Base-by-base conservation (phyloP, 2,113 vertebrate species). In the Phalacrocorax aristotelis region DNA sequence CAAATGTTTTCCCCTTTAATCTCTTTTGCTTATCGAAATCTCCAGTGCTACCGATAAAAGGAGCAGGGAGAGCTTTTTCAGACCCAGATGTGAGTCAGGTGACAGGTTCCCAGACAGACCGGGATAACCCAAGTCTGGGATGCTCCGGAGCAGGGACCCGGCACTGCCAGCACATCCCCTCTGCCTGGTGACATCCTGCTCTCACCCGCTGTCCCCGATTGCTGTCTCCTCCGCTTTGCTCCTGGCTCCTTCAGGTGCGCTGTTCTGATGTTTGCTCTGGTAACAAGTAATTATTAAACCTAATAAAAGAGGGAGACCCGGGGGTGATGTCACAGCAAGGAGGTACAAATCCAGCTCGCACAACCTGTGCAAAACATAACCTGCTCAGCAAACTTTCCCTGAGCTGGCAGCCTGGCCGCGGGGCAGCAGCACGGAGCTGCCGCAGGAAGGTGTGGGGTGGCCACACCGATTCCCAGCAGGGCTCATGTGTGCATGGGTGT, bases 341-440 rank as follows among this genome's bases (percentile, higher is more conserved):
- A 80, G 64, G 72, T 30, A 30, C 72, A 51, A 65, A 44, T 13
- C 29, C 72, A 78, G 23, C 83, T 32, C 4, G 4, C 18, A 4
- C 65, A 71, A 15, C n/a, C 46, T 2, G 1, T 16, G 36, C 46
- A 30, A 13, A 49, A n/a, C 6, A 3, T 38, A 1, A 54, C 32
- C 32, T 34, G 57, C 82, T 83, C 44, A 0, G 15, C 85, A 89
- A 70, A 27, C 13, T 3, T 11, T 9, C 26, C 76, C 42, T 2
- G 1, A 5, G 49, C 49, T 3, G 1, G 51, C 64, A 48, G 64
- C 64, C 77, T 0, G 4, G 12, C 42, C 0, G 2, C 0, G 1
- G 64, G 38, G 74, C 69, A 77, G 83, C 40, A 32, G 55, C 3
- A 0, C 1, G 0, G 44, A 57, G 81, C 3, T 0, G 58, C 51